Evolutionary conservation across 2,797 vertebrate species (phyloP), one percentile per base, ranked within the genome.

Genomic region (Petrocephalus sullivani): DNA sequence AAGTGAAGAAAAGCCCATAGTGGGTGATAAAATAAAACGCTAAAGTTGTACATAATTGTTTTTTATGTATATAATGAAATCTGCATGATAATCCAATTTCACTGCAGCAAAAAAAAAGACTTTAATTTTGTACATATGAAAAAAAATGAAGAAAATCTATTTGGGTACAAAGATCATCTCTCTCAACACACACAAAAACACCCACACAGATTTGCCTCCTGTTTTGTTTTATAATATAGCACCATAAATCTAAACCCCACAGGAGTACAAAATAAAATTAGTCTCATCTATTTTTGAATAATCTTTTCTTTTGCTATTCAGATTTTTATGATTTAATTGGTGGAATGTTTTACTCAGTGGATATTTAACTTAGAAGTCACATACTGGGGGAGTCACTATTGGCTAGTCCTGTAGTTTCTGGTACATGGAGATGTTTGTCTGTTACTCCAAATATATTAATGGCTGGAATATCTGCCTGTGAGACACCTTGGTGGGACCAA

Each of bases 21-120:
- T 41, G 75, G n/a, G 14, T 49, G 2, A 58, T 33, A 56, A 41
- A 33, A 57, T 33, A 58, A 33, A 3, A 61, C n/a, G 23, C 12
- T 14, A 57, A 86, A 84, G 54, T 87, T 57, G 10, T 86, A 21
- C 87, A 89, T 61, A 85, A 88, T 89, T 89, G 87, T 81, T 90
- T 37, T 37, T 87, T 67, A 83, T 91, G 91, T 33, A 87, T 86
- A 89, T 89, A 86, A 89, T 46, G 23, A 81, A 33, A 91, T 89
- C 86, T 78, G 61, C 60, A 51, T 75, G 37, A 28, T 67, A 6
- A 53, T 19, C 28, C 33, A 58, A 19, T 10, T 49, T 82, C 16
- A 46, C 58, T 60, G 10, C 28, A 49, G 28, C 6, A 41, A 46
- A 61, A n/a, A 61, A n/a, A 37, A 86, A n/a, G 16, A n/a, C 4